Percentiles rank a stretch among this genome's conserved stretches.
Conservation (phyloP, 2,888 invertebrate species). For the Panopea generosa region DNA sequence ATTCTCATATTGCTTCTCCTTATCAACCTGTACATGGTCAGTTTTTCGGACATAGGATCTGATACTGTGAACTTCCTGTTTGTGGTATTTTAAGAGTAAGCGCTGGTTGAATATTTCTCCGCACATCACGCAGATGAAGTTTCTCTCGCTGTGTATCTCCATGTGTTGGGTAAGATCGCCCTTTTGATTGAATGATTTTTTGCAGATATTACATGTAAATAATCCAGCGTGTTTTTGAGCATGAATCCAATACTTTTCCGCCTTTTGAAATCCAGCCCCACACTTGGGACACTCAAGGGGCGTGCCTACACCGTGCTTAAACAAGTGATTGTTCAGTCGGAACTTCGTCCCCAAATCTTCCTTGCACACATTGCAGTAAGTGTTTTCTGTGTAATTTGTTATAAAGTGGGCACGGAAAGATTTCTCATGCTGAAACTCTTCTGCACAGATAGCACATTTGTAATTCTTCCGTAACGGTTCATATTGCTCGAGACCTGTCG, state of each 20-base stretch:
- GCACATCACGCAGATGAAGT: neutral
- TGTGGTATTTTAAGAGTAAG: neutral
- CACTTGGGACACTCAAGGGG: neutral
- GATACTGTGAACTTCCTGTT: neutral
- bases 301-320: neutral
- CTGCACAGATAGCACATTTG: neutral
- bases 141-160: neutral
- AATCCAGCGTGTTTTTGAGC: constrained; percentile 4
- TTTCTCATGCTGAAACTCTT: neutral
- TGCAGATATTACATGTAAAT: neutral
- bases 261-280: neutral
- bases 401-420: neutral
- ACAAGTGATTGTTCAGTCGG: neutral
- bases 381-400: neutral
- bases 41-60: neutral
- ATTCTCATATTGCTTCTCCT: too few species aligned
- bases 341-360: neutral
- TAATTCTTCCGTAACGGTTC: neutral
- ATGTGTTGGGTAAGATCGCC: neutral
- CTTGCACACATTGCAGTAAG: neutral
- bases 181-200: neutral
- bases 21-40: too few species aligned
- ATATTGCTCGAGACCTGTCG: neutral
- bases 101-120: neutral
- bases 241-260: neutral